Evolutionary conservation across 2,797 vertebrate species (phyloP).

Genomic region (Trichosurus vulpecula): DNA sequence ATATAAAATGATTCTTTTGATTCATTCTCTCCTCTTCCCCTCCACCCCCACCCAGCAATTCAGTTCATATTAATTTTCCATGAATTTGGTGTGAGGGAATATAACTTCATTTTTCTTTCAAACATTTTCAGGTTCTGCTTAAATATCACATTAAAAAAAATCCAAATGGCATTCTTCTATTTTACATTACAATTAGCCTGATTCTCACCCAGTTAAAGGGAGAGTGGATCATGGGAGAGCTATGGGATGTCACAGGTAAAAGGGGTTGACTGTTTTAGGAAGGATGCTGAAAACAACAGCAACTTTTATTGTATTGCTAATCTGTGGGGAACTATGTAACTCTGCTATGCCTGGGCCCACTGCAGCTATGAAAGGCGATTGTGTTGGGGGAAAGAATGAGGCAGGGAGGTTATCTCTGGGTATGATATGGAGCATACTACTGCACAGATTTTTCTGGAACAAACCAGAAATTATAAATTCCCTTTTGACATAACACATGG

Average conservation of each 20-base stretch:
- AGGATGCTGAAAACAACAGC: neutral
- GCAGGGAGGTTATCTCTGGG: neutral
- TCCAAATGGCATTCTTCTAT: neutral
- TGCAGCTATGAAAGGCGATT: neutral
- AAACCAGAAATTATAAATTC: neutral
- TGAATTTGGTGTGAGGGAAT: neutral
- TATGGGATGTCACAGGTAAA: neutral
- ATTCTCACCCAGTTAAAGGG: neutral
- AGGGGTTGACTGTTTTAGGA: neutral
- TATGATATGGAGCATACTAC: neutral
- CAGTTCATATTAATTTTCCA: neutral
- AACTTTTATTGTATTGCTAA: neutral
- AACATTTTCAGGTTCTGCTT: slow-evolving; percentile 5
- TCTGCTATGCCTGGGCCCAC: neutral
- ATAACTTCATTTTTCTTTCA: neutral
- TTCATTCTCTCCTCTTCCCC: neutral
- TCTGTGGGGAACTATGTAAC: neutral
- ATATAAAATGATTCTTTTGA: neutral
- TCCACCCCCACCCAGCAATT: neutral
- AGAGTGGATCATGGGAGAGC: neutral
- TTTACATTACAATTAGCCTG: neutral
- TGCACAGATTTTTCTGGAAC: slow-evolving; percentile 21
- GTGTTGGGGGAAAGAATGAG: neutral
- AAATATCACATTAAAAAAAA: neutral
- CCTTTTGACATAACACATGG: neutral